Evolutionary conservation across 23 tunicate genomes (phyloP).

Genomic region (Ciona savignyi): DNA sequence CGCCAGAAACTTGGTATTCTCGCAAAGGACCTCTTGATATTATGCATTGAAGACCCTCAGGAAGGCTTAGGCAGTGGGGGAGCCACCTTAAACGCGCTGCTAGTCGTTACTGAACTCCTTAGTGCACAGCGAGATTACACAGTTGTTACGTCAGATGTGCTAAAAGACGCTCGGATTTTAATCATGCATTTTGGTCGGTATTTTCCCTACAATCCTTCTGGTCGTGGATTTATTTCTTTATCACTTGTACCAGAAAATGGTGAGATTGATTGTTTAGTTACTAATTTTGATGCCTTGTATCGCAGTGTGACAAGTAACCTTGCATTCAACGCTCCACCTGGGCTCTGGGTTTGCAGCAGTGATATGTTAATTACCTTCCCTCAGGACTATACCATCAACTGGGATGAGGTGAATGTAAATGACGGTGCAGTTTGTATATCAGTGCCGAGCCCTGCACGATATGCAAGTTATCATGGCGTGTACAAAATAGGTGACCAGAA

Average conservation of each 20-base stretch:
- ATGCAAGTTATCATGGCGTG: constrained; percentile 85
- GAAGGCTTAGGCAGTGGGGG: constrained; percentile 91
- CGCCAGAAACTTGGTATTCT: constrained; percentile 40
- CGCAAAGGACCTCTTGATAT: constrained; percentile 25
- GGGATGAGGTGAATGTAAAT: constrained; percentile 20
- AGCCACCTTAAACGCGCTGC: constrained; percentile 80
- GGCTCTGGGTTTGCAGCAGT: constrained; percentile 93
- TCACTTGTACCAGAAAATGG: constrained; percentile 30
- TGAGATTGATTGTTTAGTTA: constrained; percentile 35
- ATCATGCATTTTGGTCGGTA: constrained; percentile 74
- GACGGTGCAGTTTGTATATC: constrained; percentile 59
- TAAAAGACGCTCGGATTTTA: constrained; percentile 39
- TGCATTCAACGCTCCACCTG: constrained; percentile 58
- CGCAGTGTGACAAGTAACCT: constrained; percentile 32
- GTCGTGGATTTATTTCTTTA: constrained; percentile 61
- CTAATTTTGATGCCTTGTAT: constrained; percentile 73
- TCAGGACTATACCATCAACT: constrained; percentile 20
- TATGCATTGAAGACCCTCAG: constrained; percentile 83
- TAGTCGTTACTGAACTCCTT: constrained; percentile 68
- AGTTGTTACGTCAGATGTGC: constrained; percentile 70
- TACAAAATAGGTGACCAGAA: constrained; percentile 40
- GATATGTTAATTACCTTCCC: constrained; percentile 76
- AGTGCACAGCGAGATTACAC: constrained; percentile 50
- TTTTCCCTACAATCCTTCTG: constrained; percentile 65
- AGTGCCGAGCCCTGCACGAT: constrained; percentile 40